Base-by-base conservation (phyloP, 2,888 invertebrate genomes). In the Caenorhabditis imperialis region DNA sequence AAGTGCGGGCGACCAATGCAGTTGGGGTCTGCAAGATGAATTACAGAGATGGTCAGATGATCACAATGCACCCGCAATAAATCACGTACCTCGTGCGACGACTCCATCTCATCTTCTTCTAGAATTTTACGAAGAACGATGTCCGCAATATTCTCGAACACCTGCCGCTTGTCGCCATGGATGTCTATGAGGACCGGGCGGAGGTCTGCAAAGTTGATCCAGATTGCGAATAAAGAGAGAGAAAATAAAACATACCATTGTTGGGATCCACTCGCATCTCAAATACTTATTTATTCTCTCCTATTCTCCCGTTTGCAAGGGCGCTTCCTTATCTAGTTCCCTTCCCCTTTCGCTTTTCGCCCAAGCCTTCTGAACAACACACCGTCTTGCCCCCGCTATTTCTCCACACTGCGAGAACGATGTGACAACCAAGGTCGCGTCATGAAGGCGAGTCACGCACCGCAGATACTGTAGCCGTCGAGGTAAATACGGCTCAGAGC, bases 361-460 rank as follows among this genome's bases (percentile, higher is more conserved):
- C 10, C 62, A 62, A 62, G 62, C 53, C 45, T 62, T 62, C n/a
- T 45, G 62, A 62, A 53, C 44, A 62, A 62, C 62, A 62, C 45
- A 27, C 61, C 33, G 60, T 51, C 37, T 58, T 45, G 18, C 42
- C 27, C 47, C n/a, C 27, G 23, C 47, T 18, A 22, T 23, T 38
- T 48, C 47, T 8, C 42, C 25, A 40, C 44, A 6, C 2, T 33
- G 23, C 37, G n/a, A n/a, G n/a, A n/a, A n/a, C n/a, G n/a, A n/a
- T n/a, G n/a, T n/a, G n/a, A n/a, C n/a, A n/a, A n/a, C n/a, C n/a
- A 63, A 63, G 63, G 63, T 55, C 54, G 61, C 54, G 63, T 38
- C 40, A 55, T 18, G 50, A n/a, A 25, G 25, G 23, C 25, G 23
- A 53, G 63, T 63, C 63, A 54, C 54, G 40, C 54, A 47, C 63